Base-by-base conservation (phyloP, 92 coral and sea anemone genomes). In the Palythoa grandiflora region DNA sequence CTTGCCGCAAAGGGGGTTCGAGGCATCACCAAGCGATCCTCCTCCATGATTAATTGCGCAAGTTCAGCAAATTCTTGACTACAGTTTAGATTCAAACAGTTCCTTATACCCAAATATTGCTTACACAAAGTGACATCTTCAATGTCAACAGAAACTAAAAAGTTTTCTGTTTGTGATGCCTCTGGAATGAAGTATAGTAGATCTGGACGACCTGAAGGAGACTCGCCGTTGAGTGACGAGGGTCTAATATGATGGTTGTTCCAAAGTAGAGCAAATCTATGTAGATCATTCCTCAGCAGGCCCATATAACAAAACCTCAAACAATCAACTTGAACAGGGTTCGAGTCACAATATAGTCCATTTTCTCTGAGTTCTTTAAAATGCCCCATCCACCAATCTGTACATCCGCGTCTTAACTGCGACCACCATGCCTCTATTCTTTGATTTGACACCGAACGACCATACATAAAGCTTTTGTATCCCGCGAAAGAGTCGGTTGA, bases 1-100 rank as follows among this genome's bases (percentile, higher is more conserved):
- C 75, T 70, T 70, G 75, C 75, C 75, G 17, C 75, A 70, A 70
- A 36, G 75, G 75, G 39, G 44, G 75, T 70, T 70, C 75, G 75
- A 70, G 75, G 44, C 75, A 70, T 70, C 75, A 28, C 40, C 75
- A 70, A 70, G 47, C 19, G 39, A 21, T 70, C 75, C 17, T 70
- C 75, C 44, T 70, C 75, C 75, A 28, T 70, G 75, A 70, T 70
- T 28, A 70, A 70, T 70, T 70, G 47, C 19, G 75, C 47, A 28
- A 70, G 47, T 70, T 70, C 75, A 7, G 75, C 47, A 70, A 70
- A 70, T 70, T 70, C 75, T 21, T 70, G 75, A 70, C 75, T 28
- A 70, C 75, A 70, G 75, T 70, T 70, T 10, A 16, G 37, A 15
- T 17, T 65, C 47, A 37, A 70, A 70, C 75, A 28, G 75, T 70